A percentile compares a stretch with the other conserved stretches of the same genome.
These are phyloP conservation scores for Hirundo rustica DNA, from an alignment of 2,797 vertebrate genomes.

Conservation along the genomic window DNA sequence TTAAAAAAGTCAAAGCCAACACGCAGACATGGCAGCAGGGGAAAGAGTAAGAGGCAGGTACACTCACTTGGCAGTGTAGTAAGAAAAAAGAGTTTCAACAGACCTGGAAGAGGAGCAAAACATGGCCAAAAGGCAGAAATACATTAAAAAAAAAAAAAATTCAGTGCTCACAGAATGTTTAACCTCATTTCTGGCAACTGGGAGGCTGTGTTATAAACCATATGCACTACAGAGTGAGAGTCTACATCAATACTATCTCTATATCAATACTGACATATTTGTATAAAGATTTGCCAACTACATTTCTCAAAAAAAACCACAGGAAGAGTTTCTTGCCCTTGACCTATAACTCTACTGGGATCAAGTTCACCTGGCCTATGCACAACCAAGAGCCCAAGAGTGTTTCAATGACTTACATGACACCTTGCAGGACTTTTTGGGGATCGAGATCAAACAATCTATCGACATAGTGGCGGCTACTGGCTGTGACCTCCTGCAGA, in stretches of 20 bases:
- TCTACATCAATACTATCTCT: neutral
- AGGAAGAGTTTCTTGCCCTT: constrained; percentile 27
- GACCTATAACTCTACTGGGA: neutral
- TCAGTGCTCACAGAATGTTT: neutral
- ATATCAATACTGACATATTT: neutral
- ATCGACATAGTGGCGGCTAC: constrained; percentile 99
- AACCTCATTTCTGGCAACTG: neutral
- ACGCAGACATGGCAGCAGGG: neutral
- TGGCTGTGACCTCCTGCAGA: constrained; percentile 95
- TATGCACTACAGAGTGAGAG: neutral
- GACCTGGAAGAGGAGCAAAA: neutral
- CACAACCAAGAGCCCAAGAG: constrained; percentile 23
- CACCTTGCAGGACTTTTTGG: constrained; percentile 98
- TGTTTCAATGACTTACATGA: constrained; percentile 89
- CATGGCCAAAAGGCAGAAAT: neutral
- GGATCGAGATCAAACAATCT: constrained; percentile 98
- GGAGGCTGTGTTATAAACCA: neutral
- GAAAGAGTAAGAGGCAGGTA: neutral
- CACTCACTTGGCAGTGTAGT: neutral
- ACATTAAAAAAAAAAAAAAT: neutral
- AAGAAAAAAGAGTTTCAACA: neutral
- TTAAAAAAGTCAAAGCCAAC: neutral
- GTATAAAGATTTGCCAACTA: neutral
- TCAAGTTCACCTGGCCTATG: neutral
- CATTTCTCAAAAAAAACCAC: neutral